Base-by-base conservation (phyloP, 2,797 vertebrate genomes). In the Manis crassicaudata region DNA sequence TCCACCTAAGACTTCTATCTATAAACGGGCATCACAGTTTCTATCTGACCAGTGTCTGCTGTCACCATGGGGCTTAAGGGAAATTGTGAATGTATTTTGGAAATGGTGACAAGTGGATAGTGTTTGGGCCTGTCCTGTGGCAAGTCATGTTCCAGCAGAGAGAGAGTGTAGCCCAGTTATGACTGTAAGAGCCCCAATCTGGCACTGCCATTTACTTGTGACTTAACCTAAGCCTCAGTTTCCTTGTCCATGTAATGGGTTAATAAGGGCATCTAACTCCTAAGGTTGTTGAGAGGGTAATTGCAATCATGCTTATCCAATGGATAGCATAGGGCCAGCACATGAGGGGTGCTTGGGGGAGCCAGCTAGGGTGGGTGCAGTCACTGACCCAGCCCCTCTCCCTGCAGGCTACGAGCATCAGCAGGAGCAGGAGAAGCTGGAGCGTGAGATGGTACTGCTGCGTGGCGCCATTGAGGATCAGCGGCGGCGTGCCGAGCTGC, bases 391-490 rank as follows among this genome's bases (percentile, higher is more conserved):
- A 7, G 14, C 11, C n/a, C 54, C 58, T 56, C 8, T 89, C 17
- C 20, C 21, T 25, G 13, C 96, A 99, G 99, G 99, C 96, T 99
- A 99, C 0, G 99, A 99, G 97, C 99, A 99, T 97, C 99, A 99
- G 98, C 98, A 99, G 73, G 99, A 99, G 94, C 99, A 99, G 0
- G 99, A 99, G 94, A 99, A 98, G 68, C 98, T 99, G 93, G 99
- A 99, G 96, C 98, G 98, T 86, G 99, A 99, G 98, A 97, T 99
- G 12, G 98, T 98, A 29, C 98, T 99, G 68, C 98, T 99, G 94
- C 99, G 98, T 0, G 97, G 98, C 0, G 99, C 99, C 23, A 99
- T 99, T 0, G 99, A 99, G 97, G 99, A 99, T 96, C 99, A 99
- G 98, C 99, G 99, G 43, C 98, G 99, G 60, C 98, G 99, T 0